A percentile compares a stretch with the other conserved stretches of the same genome.
phyloP scores from a whole-genome alignment of 1,140 invertebrate species.

The Drosophila erecta region DNA sequence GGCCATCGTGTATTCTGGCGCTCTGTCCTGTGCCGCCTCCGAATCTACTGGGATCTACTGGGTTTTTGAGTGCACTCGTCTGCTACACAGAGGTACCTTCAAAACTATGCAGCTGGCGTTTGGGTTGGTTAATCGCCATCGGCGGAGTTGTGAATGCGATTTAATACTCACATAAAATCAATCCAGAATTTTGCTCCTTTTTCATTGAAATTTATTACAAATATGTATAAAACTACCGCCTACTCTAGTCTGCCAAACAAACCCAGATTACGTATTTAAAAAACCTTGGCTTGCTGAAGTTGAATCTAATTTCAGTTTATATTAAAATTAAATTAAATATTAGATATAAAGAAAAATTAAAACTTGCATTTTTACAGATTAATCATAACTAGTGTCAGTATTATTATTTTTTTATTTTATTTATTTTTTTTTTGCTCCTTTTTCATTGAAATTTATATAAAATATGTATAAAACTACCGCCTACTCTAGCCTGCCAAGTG shows the following conservation, averaged over 20 bases:
- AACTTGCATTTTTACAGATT: no score
- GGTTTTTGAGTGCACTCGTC: conserved; percentile 69
- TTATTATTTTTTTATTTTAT: no score
- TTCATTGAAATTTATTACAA: conserved; percentile 50
- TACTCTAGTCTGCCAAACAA: conserved; percentile 17
- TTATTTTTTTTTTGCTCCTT: no score
- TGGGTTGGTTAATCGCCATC: no score
- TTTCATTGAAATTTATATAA: no score
- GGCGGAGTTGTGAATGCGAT: not conserved
- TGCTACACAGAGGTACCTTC: conserved; percentile 72
- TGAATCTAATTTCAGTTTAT: no score
- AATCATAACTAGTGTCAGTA: no score
- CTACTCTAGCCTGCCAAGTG: no score
- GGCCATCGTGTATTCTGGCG: conserved; percentile 58
- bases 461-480: no score
- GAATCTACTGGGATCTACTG: conserved; percentile 55
- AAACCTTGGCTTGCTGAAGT: not conserved
- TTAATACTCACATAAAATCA: conserved; percentile 63
- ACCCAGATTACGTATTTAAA: no score
- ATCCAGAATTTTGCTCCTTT: conserved; percentile 66
- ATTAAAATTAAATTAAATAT: no score
- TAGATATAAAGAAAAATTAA: no score
- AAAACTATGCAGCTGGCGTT: conserved; percentile 56
- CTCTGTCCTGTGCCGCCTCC: conserved; percentile 39
- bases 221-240: conserved; percentile 35